Conservation (phyloP, 2,888 invertebrate genomes). For the Boloria euphrosyne region DNA sequence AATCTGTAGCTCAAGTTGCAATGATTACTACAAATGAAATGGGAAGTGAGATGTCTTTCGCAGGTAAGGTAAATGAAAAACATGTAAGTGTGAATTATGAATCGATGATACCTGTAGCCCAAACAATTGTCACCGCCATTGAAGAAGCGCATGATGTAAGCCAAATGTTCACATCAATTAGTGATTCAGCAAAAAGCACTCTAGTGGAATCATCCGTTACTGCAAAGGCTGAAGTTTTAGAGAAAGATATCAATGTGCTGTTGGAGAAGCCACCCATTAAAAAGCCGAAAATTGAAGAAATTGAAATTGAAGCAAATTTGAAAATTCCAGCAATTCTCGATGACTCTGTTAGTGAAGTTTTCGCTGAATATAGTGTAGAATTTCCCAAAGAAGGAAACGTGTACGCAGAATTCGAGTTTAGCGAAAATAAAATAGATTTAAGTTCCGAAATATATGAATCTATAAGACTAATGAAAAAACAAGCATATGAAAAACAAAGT, state of each 20-base stretch:
- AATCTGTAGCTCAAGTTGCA: constrained; percentile 1
- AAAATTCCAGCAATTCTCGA: constrained; percentile 36
- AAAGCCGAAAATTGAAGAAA: constrained; percentile 24
- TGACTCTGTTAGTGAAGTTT: constrained; percentile 24
- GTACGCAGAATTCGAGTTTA: constrained; percentile 36
- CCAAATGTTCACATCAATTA: constrained; percentile 19
- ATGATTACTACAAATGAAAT: constrained; percentile 3
- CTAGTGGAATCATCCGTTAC: constrained; percentile 25
- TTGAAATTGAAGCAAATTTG: constrained; percentile 32
- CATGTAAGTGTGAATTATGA: constrained; percentile 40
- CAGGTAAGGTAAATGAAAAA: constrained; percentile 16
- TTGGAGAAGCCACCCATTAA: constrained; percentile 9
- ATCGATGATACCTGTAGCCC: constrained; percentile 41
- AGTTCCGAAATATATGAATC: constrained; percentile 34
- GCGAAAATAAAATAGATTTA: constrained; percentile 34
- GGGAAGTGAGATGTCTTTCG: not conserved
- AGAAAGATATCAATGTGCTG: constrained; percentile 12
- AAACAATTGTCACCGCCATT: constrained; percentile 34
- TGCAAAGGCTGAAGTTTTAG: constrained; percentile 16
- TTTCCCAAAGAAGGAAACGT: constrained; percentile 37
- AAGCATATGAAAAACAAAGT: constrained; percentile 2
- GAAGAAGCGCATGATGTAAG: constrained; percentile 30
- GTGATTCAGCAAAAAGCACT: constrained; percentile 22
- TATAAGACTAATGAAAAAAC: constrained; percentile 21
- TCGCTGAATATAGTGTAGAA: constrained; percentile 36